Evolutionary conservation across 1,140 invertebrate genomes (phyloP).

Genomic region (Drosophila seguyi): DNA sequence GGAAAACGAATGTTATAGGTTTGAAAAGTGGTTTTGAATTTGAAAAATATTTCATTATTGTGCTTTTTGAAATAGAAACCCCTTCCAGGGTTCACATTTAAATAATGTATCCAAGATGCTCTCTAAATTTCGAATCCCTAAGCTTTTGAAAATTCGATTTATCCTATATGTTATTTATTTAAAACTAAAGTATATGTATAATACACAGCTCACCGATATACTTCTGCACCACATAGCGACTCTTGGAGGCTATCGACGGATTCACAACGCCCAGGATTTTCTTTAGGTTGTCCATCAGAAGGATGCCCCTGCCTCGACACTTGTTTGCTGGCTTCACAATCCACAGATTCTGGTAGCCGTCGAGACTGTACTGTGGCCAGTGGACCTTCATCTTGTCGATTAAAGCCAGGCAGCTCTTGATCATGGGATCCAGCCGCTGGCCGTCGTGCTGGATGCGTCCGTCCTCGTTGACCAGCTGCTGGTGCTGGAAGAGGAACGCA

Average conservation of each 20-base stretch:
- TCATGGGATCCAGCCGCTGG: constrained; percentile 76
- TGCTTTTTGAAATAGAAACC: not conserved
- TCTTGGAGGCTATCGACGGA: constrained; percentile 87
- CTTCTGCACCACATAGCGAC: constrained; percentile 96
- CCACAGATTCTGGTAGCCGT: constrained; percentile 95
- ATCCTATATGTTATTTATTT: too few species aligned
- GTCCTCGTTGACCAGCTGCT: constrained; percentile 89
- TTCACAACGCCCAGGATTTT: constrained; percentile 92
- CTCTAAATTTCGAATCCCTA: not conserved
- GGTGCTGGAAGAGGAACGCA: constrained; percentile 92
- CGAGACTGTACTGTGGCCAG: constrained; percentile 93
- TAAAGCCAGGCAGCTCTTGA: constrained; percentile 84
- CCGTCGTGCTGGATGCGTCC: constrained; percentile 83
- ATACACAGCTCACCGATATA: constrained; percentile 91
- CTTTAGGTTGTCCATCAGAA: constrained; percentile 93
- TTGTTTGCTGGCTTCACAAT: constrained; percentile 98
- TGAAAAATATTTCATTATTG: not conserved
- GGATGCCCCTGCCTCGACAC: constrained; percentile 95
- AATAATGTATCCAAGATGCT: not conserved
- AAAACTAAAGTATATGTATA: not conserved
- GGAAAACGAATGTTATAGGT: not conserved
- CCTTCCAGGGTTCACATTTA: not conserved
- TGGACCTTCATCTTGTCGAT: constrained; percentile 86
- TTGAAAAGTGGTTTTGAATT: not conserved
- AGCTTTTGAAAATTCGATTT: not conserved